Evolutionary conservation across 2,888 invertebrate genomes (phyloP).

Genomic region (Chelonus formosanus): DNA sequence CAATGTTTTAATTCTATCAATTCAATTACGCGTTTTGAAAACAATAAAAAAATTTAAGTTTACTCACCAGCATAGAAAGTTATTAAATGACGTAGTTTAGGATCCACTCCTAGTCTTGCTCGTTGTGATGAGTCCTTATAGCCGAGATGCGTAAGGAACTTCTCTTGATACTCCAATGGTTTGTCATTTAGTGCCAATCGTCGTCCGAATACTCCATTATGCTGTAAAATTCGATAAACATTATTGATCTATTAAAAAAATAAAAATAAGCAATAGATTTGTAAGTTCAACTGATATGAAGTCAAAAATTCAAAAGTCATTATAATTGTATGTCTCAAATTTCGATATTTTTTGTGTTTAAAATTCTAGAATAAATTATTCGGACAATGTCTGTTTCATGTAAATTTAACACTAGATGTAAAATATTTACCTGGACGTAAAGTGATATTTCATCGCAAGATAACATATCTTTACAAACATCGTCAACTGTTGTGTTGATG

Average conservation of each 20-base stretch:
- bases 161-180: constrained; percentile 72
- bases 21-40: too few relatives aligned
- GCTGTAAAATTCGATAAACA: constrained; percentile 45
- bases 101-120: constrained; percentile 73
- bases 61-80: constrained; percentile 70
- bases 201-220: constrained; percentile 69
- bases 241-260: too few relatives aligned
- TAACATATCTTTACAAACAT: constrained; percentile 66
- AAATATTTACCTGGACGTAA: constrained; percentile 57
- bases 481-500: constrained; percentile 68
- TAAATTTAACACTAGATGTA: neutral
- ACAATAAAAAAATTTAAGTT: neutral
- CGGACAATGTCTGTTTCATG: too few relatives aligned
- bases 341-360: too few relatives aligned
- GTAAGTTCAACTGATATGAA: too few relatives aligned
- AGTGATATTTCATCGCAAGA: constrained; percentile 63
- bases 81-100: constrained; percentile 71
- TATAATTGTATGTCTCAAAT: too few relatives aligned
- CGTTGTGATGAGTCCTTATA: constrained; percentile 71
- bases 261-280: too few relatives aligned
- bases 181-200: constrained; percentile 69
- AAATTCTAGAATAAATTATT: too few relatives aligned
- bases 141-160: constrained; percentile 70
- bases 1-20: too few relatives aligned
- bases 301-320: too few relatives aligned